phyloP scores from a whole-genome alignment of 2,797 vertebrate genomes.

The Platyrinchus mystaceus region DNA sequence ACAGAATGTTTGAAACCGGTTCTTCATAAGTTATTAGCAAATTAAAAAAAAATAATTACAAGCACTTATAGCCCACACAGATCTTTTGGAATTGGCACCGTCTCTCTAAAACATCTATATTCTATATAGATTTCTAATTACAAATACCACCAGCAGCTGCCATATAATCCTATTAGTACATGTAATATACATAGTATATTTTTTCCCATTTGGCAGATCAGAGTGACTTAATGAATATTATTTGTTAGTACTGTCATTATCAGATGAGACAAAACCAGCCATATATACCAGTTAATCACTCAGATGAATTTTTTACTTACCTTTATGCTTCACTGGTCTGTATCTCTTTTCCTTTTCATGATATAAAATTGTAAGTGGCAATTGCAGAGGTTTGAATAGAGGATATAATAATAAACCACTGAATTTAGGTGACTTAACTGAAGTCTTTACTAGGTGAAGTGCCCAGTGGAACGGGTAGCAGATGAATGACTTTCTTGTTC shows the following conservation, averaged over 20 bases:
- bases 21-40: constrained; percentile 76
- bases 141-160: constrained; percentile 81
- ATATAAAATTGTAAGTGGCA: constrained; percentile 71
- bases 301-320: constrained; percentile 56
- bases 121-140: constrained; percentile 84
- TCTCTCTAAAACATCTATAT: constrained; percentile 84
- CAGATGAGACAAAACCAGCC: constrained; percentile 53
- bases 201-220: constrained; percentile 78
- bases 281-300: constrained; percentile 55
- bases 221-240: constrained; percentile 69
- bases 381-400: constrained; percentile 63
- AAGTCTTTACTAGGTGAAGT: constrained; percentile 45
- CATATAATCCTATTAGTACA: constrained; percentile 82
- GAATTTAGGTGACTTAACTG: constrained; percentile 38
- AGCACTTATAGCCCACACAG: constrained; percentile 85
- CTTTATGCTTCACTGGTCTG: constrained; percentile 65
- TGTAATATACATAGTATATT: constrained; percentile 84
- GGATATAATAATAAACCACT: constrained; percentile 60
- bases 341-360: constrained; percentile 64
- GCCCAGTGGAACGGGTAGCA: constrained; percentile 41
- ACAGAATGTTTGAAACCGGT: constrained; percentile 78
- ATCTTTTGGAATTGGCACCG: constrained; percentile 85
- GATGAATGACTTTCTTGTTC: constrained; percentile 1
- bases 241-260: constrained; percentile 67
- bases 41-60: constrained; percentile 79